Conservation (phyloP, 1,140 invertebrate species). For the Pseudomyrmex gracilis region DNA sequence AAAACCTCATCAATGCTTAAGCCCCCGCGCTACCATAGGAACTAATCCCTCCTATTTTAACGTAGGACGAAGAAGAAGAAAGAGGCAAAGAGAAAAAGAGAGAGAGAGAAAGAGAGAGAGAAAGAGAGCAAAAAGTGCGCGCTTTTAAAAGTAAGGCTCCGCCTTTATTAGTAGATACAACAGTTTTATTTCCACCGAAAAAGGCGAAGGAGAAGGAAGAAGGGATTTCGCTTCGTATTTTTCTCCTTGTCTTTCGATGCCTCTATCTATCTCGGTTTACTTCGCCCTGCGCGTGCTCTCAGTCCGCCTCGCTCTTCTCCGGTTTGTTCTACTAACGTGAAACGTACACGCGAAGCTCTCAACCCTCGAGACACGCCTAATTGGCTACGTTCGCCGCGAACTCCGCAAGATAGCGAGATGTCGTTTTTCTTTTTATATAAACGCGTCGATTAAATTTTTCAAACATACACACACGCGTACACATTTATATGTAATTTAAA, state of each 20-base stretch:
- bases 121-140: constrained; percentile 66
- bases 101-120: constrained; percentile 12
- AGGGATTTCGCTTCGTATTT: constrained; percentile 47
- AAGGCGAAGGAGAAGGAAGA: constrained; percentile 47
- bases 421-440: not conserved
- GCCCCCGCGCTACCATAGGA: constrained; percentile 84
- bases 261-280: constrained; percentile 28
- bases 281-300: not conserved
- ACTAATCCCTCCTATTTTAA: constrained; percentile 86
- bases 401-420: constrained; percentile 34
- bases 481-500: no score
- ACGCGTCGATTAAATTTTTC: constrained; percentile 18
- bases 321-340: constrained; percentile 53
- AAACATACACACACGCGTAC: no score
- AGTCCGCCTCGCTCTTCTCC: constrained; percentile 29
- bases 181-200: constrained; percentile 82
- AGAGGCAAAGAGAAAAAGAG: constrained; percentile 49
- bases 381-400: constrained; percentile 43
- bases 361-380: constrained; percentile 59
- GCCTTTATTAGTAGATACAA: constrained; percentile 85
- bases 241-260: constrained; percentile 47
- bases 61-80: constrained; percentile 75
- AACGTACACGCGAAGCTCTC: constrained; percentile 11
- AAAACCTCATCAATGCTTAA: constrained; percentile 87
- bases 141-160: constrained; percentile 85